A percentile compares a stretch with the other conserved stretches of the same genome.
These are phyloP conservation scores for Lepidurus packardi DNA, from an alignment of 1,140 invertebrate genomes.

Conservation along the genomic window DNA sequence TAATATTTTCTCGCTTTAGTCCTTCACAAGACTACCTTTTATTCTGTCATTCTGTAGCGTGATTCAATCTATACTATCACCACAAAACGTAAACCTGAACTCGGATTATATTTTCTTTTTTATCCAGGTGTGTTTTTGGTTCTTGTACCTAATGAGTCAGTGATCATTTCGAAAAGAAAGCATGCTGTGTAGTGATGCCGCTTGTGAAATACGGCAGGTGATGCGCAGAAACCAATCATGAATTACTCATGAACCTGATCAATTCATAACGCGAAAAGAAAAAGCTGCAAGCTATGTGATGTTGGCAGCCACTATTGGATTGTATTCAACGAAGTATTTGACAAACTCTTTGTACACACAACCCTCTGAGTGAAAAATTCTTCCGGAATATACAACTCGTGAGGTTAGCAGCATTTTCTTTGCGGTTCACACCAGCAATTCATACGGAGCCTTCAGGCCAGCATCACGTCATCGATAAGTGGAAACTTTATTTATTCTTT, in stretches of 20 bases:
- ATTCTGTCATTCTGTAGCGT: too few relatives aligned
- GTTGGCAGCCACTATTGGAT: conserved; percentile 17
- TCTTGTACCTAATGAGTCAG: neutral
- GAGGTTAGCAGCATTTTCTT: neutral
- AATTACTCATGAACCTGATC: neutral
- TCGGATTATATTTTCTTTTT: too few relatives aligned
- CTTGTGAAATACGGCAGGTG: neutral
- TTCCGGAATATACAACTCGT: neutral
- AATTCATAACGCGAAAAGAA: neutral
- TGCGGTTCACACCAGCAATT: neutral
- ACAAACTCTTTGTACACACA: conserved; percentile 4
- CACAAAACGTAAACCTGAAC: too few relatives aligned
- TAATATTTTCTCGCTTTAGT: too few relatives aligned
- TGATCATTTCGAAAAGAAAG: neutral
- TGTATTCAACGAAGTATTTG: conserved; percentile 8
- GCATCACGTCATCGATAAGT: neutral
- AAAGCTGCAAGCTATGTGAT: neutral
- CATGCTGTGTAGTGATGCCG: neutral
- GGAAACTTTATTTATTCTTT: neutral
- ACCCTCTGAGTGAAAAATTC: neutral
- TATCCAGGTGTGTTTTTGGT: too few relatives aligned
- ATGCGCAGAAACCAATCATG: neutral
- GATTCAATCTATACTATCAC: too few relatives aligned
- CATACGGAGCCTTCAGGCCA: neutral
- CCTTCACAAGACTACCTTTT: too few relatives aligned